These are phyloP conservation scores for Amaurobius ferox DNA, from an alignment of 2,888 invertebrate genomes.

Conservation along the genomic window DNA sequence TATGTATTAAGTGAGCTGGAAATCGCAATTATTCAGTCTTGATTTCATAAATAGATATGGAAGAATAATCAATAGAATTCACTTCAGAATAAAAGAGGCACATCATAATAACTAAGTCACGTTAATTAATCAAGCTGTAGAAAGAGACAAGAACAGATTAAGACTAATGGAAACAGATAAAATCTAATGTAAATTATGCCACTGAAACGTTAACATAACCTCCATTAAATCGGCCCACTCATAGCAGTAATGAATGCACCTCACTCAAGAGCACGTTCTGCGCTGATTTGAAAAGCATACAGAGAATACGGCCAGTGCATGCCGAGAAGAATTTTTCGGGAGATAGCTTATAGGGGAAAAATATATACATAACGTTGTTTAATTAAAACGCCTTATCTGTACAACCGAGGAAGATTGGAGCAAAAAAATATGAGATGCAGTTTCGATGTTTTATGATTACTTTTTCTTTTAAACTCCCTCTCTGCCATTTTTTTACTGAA, in stretches of 20 bases:
- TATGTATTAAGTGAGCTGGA: not conserved
- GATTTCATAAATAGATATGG: not conserved
- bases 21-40: not conserved
- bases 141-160: conserved; percentile 46
- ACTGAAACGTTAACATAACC: conserved; percentile 45
- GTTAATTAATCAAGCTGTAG: conserved; percentile 55
- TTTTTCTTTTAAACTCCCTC: conserved; percentile 23
- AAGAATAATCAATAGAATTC: not conserved
- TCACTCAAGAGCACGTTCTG: conserved; percentile 24
- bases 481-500: not conserved
- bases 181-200: conserved; percentile 51
- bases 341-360: conserved; percentile 14
- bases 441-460: conserved; percentile 45
- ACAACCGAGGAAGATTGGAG: not conserved
- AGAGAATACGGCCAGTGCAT: not conserved
- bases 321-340: not conserved
- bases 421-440: conserved; percentile 27
- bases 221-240: conserved; percentile 36
- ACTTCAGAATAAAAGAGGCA: not conserved
- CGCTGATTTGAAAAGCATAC: conserved; percentile 29
- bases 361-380: conserved; percentile 20
- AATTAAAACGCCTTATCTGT: conserved; percentile 44
- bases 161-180: conserved; percentile 58
- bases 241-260: conserved; percentile 35
- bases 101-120: conserved; percentile 7